Percentiles rank a stretch among this genome's conserved stretches.
phyloP scores from a whole-genome alignment of 2,888 invertebrate species.

The Helleia helle region DNA sequence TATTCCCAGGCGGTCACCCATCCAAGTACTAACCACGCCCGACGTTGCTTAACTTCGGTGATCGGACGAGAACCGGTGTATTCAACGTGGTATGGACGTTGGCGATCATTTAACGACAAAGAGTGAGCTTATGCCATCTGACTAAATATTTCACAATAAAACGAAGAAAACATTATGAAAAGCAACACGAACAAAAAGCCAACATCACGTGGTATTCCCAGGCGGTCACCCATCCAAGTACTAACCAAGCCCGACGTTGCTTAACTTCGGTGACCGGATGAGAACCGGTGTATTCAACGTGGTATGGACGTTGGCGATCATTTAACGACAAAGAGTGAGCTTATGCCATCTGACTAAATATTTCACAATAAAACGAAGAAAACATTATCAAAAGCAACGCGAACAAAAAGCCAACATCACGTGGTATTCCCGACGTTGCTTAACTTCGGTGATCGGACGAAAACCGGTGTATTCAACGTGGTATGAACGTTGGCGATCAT shows the following conservation, averaged over 20 bases:
- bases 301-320: no score
- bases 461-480: conserved; percentile 21
- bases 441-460: conserved; percentile 30
- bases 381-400: no score
- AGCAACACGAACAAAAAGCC: no score
- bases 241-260: conserved; percentile 44
- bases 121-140: no score
- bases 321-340: no score
- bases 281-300: conserved; percentile 22
- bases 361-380: no score
- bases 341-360: no score
- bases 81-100: conserved; percentile 18
- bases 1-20: conserved; percentile 30
- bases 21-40: conserved; percentile 48
- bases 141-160: no score
- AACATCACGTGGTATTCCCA: conserved; percentile 9
- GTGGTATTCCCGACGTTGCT: conserved; percentile 42
- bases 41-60: conserved; percentile 35
- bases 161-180: no score
- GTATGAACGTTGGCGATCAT: conserved; percentile 18
- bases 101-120: no score
- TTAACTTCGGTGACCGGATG: conserved; percentile 30
- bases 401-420: no score
- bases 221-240: conserved; percentile 44
- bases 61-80: conserved; percentile 27